A percentile compares a stretch with the other conserved stretches of the same genome.
phyloP scores from a whole-genome alignment of 2,888 invertebrate genomes.

The Hyles lineata region DNA sequence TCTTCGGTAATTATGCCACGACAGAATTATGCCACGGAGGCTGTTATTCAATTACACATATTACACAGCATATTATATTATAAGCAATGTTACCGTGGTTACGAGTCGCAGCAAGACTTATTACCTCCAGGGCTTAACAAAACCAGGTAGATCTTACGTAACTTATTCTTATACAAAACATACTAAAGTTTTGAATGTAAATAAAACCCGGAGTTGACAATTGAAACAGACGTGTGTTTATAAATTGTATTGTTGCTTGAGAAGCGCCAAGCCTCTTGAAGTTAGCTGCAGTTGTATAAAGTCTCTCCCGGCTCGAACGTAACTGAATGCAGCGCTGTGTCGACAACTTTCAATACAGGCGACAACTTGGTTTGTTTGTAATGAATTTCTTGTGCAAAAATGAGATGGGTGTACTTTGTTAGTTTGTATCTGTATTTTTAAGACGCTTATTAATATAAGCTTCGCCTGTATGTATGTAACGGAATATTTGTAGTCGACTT shows the following conservation, averaged over 20 bases:
- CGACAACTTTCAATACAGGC: constrained; percentile 1
- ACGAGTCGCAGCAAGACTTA: too few species aligned
- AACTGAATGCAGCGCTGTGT: neutral
- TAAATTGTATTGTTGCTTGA: constrained; percentile 6
- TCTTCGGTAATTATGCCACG: too few species aligned
- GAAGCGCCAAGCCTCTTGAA: neutral
- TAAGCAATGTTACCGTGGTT: too few species aligned
- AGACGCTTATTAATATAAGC: too few species aligned
- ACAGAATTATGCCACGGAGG: too few species aligned
- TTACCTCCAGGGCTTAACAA: too few species aligned
- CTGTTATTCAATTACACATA: too few species aligned
- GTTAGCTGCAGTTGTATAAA: neutral
- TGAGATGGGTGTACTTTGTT: neutral
- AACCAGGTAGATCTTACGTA: too few species aligned
- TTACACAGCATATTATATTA: too few species aligned
- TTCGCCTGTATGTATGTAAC: too few species aligned
- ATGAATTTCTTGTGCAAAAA: constrained; percentile 2
- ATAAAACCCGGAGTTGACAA: neutral
- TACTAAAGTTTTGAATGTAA: neutral
- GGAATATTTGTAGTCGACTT: too few species aligned
- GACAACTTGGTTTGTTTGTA: constrained; percentile 4
- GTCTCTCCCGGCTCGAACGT: neutral
- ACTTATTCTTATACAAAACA: neutral
- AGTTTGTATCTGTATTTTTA: neutral
- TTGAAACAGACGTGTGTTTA: neutral